Percentiles rank a stretch among this genome's conserved stretches.
Conservation (phyloP, 2,888 invertebrate genomes). For the Bombylius discolor region DNA sequence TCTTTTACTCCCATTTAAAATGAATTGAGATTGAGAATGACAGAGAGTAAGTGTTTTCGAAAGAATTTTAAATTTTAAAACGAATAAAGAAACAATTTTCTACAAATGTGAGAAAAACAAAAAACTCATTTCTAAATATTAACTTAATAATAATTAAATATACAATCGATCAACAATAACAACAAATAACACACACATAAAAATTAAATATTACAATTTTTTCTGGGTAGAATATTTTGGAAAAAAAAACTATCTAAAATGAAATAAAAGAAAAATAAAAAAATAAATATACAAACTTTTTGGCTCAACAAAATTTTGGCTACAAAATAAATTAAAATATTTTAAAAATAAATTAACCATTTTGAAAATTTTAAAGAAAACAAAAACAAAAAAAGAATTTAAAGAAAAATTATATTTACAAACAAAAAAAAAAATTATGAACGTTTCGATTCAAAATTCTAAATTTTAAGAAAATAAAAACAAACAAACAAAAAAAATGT, state of each 20-base stretch:
- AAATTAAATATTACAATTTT: too few species aligned
- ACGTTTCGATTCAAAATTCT: constrained; percentile 11
- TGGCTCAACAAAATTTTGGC: not conserved
- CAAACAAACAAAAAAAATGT: not conserved
- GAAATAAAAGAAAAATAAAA: constrained; percentile 2
- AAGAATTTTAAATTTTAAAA: too few species aligned
- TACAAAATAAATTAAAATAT: not conserved
- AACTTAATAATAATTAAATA: too few species aligned
- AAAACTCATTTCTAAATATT: too few species aligned
- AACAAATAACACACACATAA: too few species aligned
- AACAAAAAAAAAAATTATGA: not conserved
- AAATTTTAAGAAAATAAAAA: constrained; percentile 4
- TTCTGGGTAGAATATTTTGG: not conserved
- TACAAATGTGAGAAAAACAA: too few species aligned
- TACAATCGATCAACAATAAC: too few species aligned
- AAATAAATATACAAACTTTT: not conserved
- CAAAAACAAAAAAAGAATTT: not conserved
- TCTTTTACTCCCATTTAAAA: too few species aligned
- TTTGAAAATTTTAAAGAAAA: not conserved
- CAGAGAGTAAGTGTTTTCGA: too few species aligned
- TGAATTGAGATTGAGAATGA: too few species aligned
- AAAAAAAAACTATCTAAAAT: too few species aligned
- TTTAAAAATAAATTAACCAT: not conserved
- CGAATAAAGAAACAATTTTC: too few species aligned
- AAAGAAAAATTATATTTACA: not conserved